phyloP scores from a whole-genome alignment of 1,140 invertebrate genomes.

The Telenomus remus region DNA sequence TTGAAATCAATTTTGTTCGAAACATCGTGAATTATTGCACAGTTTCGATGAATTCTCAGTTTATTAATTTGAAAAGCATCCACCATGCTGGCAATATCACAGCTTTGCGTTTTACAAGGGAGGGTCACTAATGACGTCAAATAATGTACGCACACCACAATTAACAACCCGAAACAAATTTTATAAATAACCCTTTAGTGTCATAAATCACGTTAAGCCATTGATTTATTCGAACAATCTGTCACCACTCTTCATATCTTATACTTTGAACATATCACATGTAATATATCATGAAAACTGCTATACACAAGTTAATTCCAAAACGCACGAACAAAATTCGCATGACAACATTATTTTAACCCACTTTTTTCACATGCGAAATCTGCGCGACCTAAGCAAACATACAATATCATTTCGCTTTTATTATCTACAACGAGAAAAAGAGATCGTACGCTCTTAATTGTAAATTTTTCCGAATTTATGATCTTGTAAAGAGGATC shows the following conservation, averaged over 20 bases:
- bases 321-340: conserved; percentile 41
- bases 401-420: conserved; percentile 53
- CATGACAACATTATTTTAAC: conserved; percentile 48
- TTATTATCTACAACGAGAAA: no score
- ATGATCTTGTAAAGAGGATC: no score
- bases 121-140: conserved; percentile 1
- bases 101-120: neutral
- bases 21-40: no score
- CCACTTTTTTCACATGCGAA: conserved; percentile 2
- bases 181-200: conserved; percentile 4
- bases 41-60: neutral
- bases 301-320: conserved; percentile 22
- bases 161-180: conserved; percentile 27
- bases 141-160: conserved; percentile 23
- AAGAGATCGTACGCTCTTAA: no score
- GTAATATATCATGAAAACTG: conserved; percentile 32
- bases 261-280: conserved; percentile 23
- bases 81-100: conserved; percentile 12
- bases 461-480: no score
- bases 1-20: no score
- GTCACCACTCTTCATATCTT: conserved; percentile 20
- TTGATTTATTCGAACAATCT: conserved; percentile 24
- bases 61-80: conserved; percentile 8
- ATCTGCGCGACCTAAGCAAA: neutral
- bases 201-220: conserved; percentile 12